Percentiles rank a stretch among this genome's conserved stretches.
Conservation (phyloP, 2,797 vertebrate genomes). For the Sternarchorhynchus goeldii region DNA sequence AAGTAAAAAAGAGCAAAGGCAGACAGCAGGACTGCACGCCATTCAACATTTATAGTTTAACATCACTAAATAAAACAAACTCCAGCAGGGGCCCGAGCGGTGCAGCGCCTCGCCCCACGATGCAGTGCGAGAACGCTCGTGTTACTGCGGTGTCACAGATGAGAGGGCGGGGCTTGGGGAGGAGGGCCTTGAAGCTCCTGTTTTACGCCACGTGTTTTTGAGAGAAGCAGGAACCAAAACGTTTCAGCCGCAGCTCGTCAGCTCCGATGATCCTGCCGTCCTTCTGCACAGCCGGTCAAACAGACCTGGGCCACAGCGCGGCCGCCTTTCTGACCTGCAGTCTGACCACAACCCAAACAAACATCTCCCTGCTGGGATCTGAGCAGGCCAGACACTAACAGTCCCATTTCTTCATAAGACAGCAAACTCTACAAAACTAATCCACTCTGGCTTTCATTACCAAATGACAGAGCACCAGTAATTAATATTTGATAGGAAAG, state of each 20-base stretch:
- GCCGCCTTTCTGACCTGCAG: no score
- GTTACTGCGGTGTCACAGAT: background rate
- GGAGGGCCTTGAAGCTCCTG: no score
- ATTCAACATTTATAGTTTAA: conserved; percentile 29
- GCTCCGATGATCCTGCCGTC: no score
- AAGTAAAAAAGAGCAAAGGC: background rate
- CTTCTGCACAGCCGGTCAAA: no score
- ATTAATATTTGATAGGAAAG: conserved; percentile 60
- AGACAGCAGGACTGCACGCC: no score
- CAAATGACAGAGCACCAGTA: conserved; percentile 55
- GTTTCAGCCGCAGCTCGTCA: no score
- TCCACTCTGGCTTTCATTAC: conserved; percentile 56
- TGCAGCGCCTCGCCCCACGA: no score
- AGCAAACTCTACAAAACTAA: conserved; percentile 48
- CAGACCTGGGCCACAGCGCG: no score
- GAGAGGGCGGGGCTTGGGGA: background rate
- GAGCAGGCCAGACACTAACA: conserved; percentile 3
- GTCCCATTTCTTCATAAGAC: conserved; percentile 39
- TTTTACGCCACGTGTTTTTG: no score
- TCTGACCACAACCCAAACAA: background rate
- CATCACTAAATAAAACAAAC: conserved; percentile 28
- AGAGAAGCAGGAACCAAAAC: no score
- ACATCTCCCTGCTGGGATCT: background rate
- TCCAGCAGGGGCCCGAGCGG: background rate
- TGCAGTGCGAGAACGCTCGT: background rate